These are phyloP conservation scores for Hololepta plana DNA, from an alignment of 2,888 invertebrate genomes.

Conservation along the genomic window DNA sequence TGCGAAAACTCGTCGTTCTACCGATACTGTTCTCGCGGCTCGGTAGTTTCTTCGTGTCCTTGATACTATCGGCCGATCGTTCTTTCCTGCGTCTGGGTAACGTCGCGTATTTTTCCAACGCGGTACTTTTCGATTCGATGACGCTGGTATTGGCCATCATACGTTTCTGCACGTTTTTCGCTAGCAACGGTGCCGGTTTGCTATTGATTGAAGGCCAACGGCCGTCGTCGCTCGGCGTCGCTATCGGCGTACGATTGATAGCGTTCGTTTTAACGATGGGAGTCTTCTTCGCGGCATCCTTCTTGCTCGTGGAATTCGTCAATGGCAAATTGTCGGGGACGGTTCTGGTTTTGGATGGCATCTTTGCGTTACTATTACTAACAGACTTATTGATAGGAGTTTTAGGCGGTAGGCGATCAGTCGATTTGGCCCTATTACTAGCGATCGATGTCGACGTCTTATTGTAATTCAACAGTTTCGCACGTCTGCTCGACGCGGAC, in stretches of 20 bases:
- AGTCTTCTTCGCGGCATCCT: constrained; percentile 6
- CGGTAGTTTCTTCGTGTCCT: constrained; percentile 19
- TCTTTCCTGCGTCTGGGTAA: constrained; percentile 56
- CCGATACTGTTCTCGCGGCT: constrained; percentile 14
- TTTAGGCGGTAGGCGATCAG: constrained; percentile 8
- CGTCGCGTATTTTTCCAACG: constrained; percentile 57
- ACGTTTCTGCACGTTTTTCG: constrained; percentile 18
- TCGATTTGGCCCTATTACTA: constrained; percentile 8
- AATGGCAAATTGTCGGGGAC: no score
- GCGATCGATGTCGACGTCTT: constrained; percentile 36
- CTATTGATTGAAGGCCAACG: constrained; percentile 43
- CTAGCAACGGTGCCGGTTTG: constrained; percentile 24
- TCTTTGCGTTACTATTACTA: no score
- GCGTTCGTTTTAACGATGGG: constrained; percentile 6
- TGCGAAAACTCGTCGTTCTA: constrained; percentile 12
- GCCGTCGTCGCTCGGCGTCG: constrained; percentile 48
- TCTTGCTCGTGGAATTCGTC: no score
- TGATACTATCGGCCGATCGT: constrained; percentile 32
- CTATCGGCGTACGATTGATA: constrained; percentile 30
- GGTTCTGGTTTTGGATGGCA: no score
- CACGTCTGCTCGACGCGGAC: constrained; percentile 11
- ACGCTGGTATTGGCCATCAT: constrained; percentile 8
- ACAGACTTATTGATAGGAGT: constrained; percentile 7
- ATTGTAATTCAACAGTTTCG: constrained; percentile 19
- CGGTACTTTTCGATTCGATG: constrained; percentile 27